Percentiles rank a stretch among this genome's conserved stretches.
Evolutionary conservation across 2,888 invertebrate genomes (phyloP).

Genomic region (Phaedon cochleariae): DNA sequence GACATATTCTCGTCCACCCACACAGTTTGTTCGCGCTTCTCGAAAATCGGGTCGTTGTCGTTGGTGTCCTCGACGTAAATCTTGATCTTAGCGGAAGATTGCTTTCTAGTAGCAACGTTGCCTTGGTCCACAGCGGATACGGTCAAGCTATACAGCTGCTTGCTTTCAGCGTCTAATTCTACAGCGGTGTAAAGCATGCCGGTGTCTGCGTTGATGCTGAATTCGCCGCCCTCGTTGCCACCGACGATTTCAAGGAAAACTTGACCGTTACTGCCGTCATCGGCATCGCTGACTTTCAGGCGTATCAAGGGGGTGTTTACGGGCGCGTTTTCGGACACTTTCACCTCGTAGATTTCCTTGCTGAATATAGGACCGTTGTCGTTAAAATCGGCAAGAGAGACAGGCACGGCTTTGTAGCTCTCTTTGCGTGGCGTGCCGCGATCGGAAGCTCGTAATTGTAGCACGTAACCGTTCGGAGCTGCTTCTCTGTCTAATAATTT

Average conservation of each 20-base stretch:
- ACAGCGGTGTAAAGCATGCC: slow-evolving; percentile 90
- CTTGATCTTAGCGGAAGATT: slow-evolving; percentile 90
- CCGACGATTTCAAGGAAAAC: slow-evolving; percentile 89
- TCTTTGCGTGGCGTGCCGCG: slow-evolving; percentile 80
- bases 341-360: slow-evolving; percentile 85
- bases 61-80: slow-evolving; percentile 90
- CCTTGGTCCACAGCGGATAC: slow-evolving; percentile 91
- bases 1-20: slow-evolving; percentile 88
- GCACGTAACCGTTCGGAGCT: slow-evolving; percentile 83
- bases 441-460: slow-evolving; percentile 87
- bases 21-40: slow-evolving; percentile 71
- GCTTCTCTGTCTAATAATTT: slow-evolving; percentile 80
- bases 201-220: slow-evolving; percentile 85
- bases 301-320: slow-evolving; percentile 87
- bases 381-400: slow-evolving; percentile 81
- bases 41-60: slow-evolving; percentile 93
- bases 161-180: slow-evolving; percentile 83
- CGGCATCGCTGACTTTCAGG: slow-evolving; percentile 86
- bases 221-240: slow-evolving; percentile 90
- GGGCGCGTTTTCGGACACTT: slow-evolving; percentile 88
- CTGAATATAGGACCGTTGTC: slow-evolving; percentile 90
- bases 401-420: slow-evolving; percentile 82
- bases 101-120: slow-evolving; percentile 81
- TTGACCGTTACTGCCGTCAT: slow-evolving; percentile 81
- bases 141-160: slow-evolving; percentile 85